phyloP scores from a whole-genome alignment of 2,797 vertebrate genomes.

The Semaprochilodus insignis region DNA sequence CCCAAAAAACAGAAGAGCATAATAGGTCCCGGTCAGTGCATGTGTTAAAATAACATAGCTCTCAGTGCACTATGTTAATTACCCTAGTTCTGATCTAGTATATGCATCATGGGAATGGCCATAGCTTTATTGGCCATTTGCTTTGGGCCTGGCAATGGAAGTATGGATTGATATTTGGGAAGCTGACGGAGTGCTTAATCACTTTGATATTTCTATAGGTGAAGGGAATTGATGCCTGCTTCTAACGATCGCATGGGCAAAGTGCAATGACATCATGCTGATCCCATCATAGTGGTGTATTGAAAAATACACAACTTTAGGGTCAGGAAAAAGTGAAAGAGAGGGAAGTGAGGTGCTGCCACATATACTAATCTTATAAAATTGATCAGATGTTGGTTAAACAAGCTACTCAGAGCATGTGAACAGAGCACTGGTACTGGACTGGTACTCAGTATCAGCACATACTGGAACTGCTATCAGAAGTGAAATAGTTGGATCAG shows the following conservation, averaged over 20 bases:
- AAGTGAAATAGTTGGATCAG: neutral
- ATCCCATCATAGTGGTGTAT: constrained; percentile 67
- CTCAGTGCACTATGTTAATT: neutral
- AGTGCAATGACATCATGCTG: constrained; percentile 75
- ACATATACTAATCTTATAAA: too few relatives aligned
- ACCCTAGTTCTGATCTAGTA: neutral
- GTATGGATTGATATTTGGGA: constrained; percentile 76
- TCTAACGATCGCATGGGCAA: constrained; percentile 65
- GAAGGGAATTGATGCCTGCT: constrained; percentile 74
- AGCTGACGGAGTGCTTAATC: constrained; percentile 73
- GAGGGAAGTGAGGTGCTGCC: neutral
- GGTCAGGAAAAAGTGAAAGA: constrained; percentile 7
- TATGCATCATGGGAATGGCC: constrained; percentile 5
- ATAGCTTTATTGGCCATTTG: constrained; percentile 61
- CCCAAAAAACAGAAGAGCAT: too few relatives aligned
- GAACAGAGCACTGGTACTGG: neutral
- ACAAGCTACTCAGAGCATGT: too few relatives aligned
- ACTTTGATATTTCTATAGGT: constrained; percentile 71
- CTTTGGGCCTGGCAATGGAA: constrained; percentile 74
- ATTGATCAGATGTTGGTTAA: neutral
- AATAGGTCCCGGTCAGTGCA: too few relatives aligned
- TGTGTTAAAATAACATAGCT: neutral
- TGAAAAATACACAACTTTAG: constrained; percentile 11
- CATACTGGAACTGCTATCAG: neutral
- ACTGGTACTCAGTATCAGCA: neutral